Base-by-base conservation (phyloP, 1,140 invertebrate genomes). In the Drosophila sp. region DNA sequence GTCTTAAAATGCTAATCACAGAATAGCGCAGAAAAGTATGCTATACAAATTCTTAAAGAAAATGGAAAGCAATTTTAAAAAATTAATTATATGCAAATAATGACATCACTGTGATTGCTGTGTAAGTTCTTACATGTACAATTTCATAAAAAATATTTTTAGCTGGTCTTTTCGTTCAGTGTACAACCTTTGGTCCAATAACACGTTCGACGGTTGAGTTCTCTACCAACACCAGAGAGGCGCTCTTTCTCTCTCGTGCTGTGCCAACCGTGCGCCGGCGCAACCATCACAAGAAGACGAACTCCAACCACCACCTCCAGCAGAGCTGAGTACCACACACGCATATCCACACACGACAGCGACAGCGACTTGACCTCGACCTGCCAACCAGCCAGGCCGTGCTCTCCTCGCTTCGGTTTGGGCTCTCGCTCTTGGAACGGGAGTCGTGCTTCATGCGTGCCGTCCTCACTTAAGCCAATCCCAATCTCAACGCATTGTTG, bases 381-480 rank as follows among this genome's bases (percentile, higher is more conserved):
- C 83, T 80, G 83, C 63, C 66, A 77, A 61, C 62, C 33, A 38
- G 35, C 35, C 33, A 27, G 25, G 44, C 64, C 25, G 41, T 41
- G 60, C 50, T 68, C 64, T 73, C 64, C 69, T 80, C 70, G 67
- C 68, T 62, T 66, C 70, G 71, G 83, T 73, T 73, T 38, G 38
- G 33, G 71, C 72, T 73, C 66, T 76, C 58, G 62, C 35, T 61
- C 50, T 17, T 17, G 17, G 17, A 44, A 5, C 33, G 56, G 35
- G 66, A 82, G 60, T 54, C 79, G 83, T 83, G 83, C 79, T 79
- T 84, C 83, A 86, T 86, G 83, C 83, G 83, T 87, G 83, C 84
- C 80, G 71, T 89, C 78, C 81, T 85, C 81, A 71, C 77, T 78
- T 86, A 80, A 76, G 76, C 70, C 71, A 58, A 62, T 27, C 70